These are phyloP conservation scores for Channa striata DNA, from an alignment of 2,797 vertebrate species.

Conservation along the genomic window DNA sequence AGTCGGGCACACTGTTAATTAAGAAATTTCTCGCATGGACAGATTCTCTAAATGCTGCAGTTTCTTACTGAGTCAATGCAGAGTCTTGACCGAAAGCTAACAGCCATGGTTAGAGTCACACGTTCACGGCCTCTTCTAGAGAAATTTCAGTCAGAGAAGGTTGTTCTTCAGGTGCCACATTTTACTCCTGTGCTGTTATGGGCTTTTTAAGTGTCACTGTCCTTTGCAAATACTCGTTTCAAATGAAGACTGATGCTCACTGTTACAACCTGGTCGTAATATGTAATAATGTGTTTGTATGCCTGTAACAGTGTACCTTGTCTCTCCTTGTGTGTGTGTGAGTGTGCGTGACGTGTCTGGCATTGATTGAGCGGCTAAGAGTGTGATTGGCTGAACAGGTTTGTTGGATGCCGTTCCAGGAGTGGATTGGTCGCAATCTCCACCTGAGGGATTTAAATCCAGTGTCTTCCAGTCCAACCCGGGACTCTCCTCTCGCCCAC, in stretches of 20 bases:
- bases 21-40: conserved; percentile 76
- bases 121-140: conserved; percentile 43
- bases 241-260: conserved; percentile 39
- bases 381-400: too few relatives aligned
- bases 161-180: conserved; percentile 43
- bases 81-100: conserved; percentile 55
- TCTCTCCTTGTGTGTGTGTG: too few relatives aligned
- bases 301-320: too few relatives aligned
- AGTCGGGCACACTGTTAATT: conserved; percentile 77
- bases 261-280: too few relatives aligned
- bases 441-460: too few relatives aligned
- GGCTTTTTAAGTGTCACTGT: conserved; percentile 53
- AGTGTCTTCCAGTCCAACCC: too few relatives aligned
- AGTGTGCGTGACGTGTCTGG: too few relatives aligned
- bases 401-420: too few relatives aligned
- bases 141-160: conserved; percentile 55
- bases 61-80: conserved; percentile 61
- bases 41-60: conserved; percentile 67
- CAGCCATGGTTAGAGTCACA: conserved; percentile 49
- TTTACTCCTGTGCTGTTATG: conserved; percentile 53
- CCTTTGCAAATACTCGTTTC: conserved; percentile 40
- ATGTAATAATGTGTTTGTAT: too few relatives aligned
- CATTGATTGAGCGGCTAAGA: too few relatives aligned
- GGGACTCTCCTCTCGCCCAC: too few relatives aligned
- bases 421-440: too few relatives aligned